Evolutionary conservation across 2,797 vertebrate species (phyloP), one percentile per base, ranked within the genome.

Genomic region (Chloroceryle amazona): DNA sequence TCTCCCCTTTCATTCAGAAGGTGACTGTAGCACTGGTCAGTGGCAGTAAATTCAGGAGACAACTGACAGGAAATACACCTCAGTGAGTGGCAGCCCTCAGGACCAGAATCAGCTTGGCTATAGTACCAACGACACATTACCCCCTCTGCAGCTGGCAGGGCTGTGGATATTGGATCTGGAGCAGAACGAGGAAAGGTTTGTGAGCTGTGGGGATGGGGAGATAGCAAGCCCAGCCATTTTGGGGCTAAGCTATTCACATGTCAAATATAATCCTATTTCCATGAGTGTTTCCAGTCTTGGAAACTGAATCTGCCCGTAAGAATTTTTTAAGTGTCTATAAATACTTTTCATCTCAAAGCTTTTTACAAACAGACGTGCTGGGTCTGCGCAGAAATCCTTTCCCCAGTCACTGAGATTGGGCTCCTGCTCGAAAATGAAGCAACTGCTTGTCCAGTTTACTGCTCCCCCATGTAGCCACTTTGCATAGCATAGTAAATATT

Each of bases 21-120:
- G 0, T 0, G 14, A 19, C 16, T 31, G 13, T 10, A 46, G 57
- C 46, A 51, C 9, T 1, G 0, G n/a, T 75, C 1, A 1, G 22
- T 41, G 39, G 49, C 55, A 47, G 25, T n/a, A 51, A 65, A 57
- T 71, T 74, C 9, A 2, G 5, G 42, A 78, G 49, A 63, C 23
- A 65, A 7, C 28, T 0, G 0, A 18, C 74, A 87, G 28, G 61
- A 78, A 83, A 51, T 16, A 15, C 3, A 9, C 9, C 6, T 33
- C 26, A 17, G 37, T 44, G 52, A 60, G n/a, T 0, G 11, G 49
- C 61, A 84, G 31, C n/a, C 66, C 47, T 66, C 8, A 5, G 52
- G n/a, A 52, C 9, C 14, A 39, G 26, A 28, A 26, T 4, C 1
- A 1, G 8, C 52, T 42, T 47, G 20, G 41, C 62, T 65, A 20